Percentiles rank a stretch among this genome's conserved stretches.
These are phyloP conservation scores for Hyles lineata DNA, from an alignment of 2,888 invertebrate genomes.

Conservation along the genomic window DNA sequence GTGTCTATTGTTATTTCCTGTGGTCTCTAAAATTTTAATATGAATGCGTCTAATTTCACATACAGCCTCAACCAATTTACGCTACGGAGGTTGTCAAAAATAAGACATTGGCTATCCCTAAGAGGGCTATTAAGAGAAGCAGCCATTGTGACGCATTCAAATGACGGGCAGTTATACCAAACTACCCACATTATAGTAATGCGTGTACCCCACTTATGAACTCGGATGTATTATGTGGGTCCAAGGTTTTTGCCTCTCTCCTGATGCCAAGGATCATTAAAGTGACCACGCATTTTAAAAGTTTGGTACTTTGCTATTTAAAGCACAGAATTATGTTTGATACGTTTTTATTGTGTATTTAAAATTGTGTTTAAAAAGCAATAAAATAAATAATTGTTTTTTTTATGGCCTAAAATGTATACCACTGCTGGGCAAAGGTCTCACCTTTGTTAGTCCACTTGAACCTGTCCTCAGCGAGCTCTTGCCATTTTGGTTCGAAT, in stretches of 20 bases:
- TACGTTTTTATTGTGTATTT: too few species aligned
- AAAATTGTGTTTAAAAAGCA: too few species aligned
- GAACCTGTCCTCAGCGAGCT: too few species aligned
- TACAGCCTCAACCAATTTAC: too few species aligned
- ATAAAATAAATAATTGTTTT: too few species aligned
- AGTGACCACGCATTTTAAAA: slow-evolving; percentile 5
- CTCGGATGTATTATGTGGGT: slow-evolving; percentile 27
- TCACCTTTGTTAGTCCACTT: too few species aligned
- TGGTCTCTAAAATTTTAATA: too few species aligned
- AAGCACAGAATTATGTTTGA: not conserved
- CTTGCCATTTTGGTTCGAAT: too few species aligned
- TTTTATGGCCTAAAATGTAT: too few species aligned
- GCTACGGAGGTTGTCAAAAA: not conserved
- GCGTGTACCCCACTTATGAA: slow-evolving; percentile 21
- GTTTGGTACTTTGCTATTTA: not conserved
- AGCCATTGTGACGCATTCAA: not conserved
- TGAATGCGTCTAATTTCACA: too few species aligned
- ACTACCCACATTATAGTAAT: slow-evolving; percentile 26
- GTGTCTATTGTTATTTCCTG: too few species aligned
- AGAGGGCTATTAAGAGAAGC: not conserved
- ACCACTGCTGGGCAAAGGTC: too few species aligned
- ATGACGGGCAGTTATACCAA: slow-evolving; percentile 20
- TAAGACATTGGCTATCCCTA: not conserved
- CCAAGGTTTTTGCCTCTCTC: slow-evolving; percentile 13
- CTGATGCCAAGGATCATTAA: slow-evolving; percentile 2